Percentiles rank a stretch among this genome's conserved stretches.
These are phyloP conservation scores for Marcusenius ussheri DNA, from an alignment of 2,113 vertebrate genomes.

Conservation along the genomic window DNA sequence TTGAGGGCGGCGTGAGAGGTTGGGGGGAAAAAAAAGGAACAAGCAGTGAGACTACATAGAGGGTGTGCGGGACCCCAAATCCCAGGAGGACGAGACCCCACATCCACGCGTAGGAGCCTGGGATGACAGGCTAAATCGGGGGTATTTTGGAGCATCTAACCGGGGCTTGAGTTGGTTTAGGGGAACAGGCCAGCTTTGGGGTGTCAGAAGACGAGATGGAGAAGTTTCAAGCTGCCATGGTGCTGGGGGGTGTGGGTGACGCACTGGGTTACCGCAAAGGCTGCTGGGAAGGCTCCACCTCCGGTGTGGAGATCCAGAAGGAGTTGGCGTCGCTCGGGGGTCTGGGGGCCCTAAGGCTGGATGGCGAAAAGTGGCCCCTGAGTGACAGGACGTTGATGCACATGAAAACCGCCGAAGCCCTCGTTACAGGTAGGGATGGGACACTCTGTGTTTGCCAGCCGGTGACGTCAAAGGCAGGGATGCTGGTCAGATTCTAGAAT, in stretches of 20 bases:
- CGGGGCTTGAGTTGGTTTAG: background rate
- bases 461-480: background rate
- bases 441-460: background rate
- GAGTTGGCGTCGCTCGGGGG: slow-evolving; percentile 73
- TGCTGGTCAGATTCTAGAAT: background rate
- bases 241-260: slow-evolving; percentile 79
- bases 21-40: background rate
- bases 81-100: background rate
- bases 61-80: background rate
- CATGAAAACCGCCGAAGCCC: slow-evolving; percentile 82
- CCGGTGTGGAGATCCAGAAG: slow-evolving; percentile 71
- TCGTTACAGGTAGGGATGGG: slow-evolving; percentile 74
- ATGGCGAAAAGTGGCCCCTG: slow-evolving; percentile 78
- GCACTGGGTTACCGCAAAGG: slow-evolving; percentile 78
- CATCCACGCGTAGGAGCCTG: background rate
- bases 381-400: slow-evolving; percentile 87
- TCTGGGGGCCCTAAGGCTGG: slow-evolving; percentile 69
- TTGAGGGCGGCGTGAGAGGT: background rate
- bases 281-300: slow-evolving; percentile 61
- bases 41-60: background rate
- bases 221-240: slow-evolving; percentile 82
- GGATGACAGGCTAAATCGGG: background rate
- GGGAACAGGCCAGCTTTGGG: background rate
- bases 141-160: background rate
- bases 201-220: slow-evolving; percentile 62